Conservation (phyloP, 2,113 vertebrate species). For the Drymodes brunneopygia region DNA sequence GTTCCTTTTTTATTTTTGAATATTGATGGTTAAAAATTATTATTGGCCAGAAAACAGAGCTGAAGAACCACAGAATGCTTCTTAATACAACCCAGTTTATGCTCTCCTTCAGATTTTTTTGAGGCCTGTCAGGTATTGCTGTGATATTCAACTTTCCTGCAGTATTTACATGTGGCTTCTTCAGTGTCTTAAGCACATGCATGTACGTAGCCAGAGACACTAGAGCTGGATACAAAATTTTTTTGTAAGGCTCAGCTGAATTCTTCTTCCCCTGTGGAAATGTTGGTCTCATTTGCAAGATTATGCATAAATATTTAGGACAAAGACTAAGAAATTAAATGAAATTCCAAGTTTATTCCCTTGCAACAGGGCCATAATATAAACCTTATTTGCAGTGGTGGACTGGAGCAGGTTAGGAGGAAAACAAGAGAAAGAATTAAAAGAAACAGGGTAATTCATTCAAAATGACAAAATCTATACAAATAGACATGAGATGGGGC, state of each 20-base stretch:
- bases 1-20: conserved; percentile 1
- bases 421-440: not conserved
- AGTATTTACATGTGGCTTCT: not conserved
- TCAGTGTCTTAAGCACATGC: not conserved
- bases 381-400: not conserved
- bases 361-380: not conserved
- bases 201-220: not conserved
- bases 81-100: not conserved
- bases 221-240: not conserved
- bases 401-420: not conserved
- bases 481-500: not conserved
- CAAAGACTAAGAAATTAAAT: not conserved
- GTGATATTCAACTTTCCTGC: not conserved
- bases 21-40: not conserved
- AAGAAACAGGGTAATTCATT: not conserved
- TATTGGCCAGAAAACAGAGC: not conserved
- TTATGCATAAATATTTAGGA: not conserved
- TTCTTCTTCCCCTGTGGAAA: not conserved
- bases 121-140: not conserved
- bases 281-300: not conserved
- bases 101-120: not conserved
- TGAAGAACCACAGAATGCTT: not conserved
- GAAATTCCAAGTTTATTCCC: not conserved
- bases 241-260: not conserved
- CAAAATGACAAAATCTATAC: not conserved